Percentiles rank a stretch among this genome's conserved stretches.
Evolutionary conservation across 92 coral and sea anemone genomes (phyloP).

Genomic region (Pocillopora grandis): DNA sequence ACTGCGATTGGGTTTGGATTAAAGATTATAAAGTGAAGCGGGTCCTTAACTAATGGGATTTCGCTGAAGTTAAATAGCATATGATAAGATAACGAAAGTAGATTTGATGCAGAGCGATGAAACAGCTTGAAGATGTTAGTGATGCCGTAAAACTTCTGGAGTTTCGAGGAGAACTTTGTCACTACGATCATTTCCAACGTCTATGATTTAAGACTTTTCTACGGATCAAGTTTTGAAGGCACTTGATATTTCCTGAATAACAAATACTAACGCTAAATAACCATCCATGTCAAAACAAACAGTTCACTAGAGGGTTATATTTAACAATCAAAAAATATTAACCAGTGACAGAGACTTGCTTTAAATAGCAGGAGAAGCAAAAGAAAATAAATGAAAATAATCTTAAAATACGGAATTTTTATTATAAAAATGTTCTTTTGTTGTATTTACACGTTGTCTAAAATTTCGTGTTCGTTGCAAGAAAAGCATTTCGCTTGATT

Average conservation of each 20-base stretch:
- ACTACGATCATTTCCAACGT: not conserved
- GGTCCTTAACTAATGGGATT: not conserved
- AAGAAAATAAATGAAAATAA: too few relatives aligned
- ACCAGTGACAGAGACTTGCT: too few relatives aligned
- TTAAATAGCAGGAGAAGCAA: too few relatives aligned
- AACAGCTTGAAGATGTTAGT: not conserved
- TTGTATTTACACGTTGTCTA: too few relatives aligned
- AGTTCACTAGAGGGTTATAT: not conserved
- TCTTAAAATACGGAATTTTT: too few relatives aligned
- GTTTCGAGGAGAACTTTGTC: not conserved
- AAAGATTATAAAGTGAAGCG: not conserved
- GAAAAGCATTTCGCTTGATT: not conserved
- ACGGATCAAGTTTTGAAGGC: not conserved
- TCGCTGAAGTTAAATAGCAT: not conserved
- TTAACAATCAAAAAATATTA: not conserved
- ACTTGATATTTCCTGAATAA: constrained; percentile 1
- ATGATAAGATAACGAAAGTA: not conserved
- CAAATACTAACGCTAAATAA: not conserved
- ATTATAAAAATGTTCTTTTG: too few relatives aligned
- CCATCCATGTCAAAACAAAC: not conserved
- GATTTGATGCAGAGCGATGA: not conserved
- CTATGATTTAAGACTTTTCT: not conserved
- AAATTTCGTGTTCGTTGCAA: too few relatives aligned
- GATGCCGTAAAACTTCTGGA: not conserved
- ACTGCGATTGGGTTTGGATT: not conserved